A percentile compares a stretch with the other conserved stretches of the same genome.
These are phyloP conservation scores for Alloscopus bannaensis DNA, from an alignment of 2,888 invertebrate species.

Conservation along the genomic window DNA sequence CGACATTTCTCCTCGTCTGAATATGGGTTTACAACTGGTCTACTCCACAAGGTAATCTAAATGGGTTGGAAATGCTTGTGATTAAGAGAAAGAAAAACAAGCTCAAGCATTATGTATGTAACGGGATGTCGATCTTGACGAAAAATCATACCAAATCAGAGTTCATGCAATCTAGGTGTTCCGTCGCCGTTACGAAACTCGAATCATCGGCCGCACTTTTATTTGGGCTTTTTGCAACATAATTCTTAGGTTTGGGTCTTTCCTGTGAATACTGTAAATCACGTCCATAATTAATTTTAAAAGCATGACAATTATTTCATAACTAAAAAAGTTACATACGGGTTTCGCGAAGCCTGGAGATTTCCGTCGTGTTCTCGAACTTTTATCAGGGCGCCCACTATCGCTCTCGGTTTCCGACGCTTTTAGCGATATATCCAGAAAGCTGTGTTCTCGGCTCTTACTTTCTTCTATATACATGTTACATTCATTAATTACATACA, in stretches of 20 bases:
- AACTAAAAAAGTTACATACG: no score
- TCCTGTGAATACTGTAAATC: no score
- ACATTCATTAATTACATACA: neutral
- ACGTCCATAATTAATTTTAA: no score
- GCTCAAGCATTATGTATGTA: neutral
- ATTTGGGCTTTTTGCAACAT: neutral
- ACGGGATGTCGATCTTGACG: no score
- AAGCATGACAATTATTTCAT: no score
- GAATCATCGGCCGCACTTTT: neutral
- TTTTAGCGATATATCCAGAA: neutral
- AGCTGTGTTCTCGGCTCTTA: neutral
- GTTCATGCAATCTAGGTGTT: neutral
- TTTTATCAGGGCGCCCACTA: no score
- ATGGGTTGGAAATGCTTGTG: neutral
- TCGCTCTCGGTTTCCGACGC: no score
- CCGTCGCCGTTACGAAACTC: conserved; percentile 1
- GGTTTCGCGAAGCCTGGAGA: no score
- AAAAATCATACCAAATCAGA: conserved; percentile 24
- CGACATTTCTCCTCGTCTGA: conserved; percentile 8
- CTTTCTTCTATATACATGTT: neutral
- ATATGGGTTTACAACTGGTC: neutral
- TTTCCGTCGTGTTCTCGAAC: no score
- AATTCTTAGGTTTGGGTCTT: no score
- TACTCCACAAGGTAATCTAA: conserved; percentile 5
- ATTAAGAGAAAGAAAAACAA: neutral